Evolutionary conservation across 2,113 vertebrate genomes (phyloP).

Genomic region (Petroica traversi): DNA sequence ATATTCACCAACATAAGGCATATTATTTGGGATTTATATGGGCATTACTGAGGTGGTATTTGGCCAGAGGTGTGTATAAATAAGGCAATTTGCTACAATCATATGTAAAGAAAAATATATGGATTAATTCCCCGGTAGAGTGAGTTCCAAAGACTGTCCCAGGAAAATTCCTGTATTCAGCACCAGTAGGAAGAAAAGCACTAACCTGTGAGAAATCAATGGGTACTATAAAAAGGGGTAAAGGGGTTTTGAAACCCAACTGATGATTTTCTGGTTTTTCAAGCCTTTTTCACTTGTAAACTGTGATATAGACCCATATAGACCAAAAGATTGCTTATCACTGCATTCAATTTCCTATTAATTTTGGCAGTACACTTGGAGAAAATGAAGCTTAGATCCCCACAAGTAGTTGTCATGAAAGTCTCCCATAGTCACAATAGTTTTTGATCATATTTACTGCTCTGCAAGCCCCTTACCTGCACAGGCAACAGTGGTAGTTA

Average conservation of each 20-base stretch:
- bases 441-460: neutral
- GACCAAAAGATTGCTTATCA: neutral
- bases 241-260: neutral
- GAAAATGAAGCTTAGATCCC: neutral
- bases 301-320: neutral
- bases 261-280: neutral
- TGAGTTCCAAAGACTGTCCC: neutral
- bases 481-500: neutral
- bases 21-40: neutral
- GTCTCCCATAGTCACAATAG: neutral
- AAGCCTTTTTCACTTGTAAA: neutral
- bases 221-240: neutral
- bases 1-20: neutral
- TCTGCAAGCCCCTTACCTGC: neutral
- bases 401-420: neutral
- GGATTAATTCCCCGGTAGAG: neutral
- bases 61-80: neutral
- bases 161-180: neutral
- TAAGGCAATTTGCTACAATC: neutral
- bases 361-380: neutral
- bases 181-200: neutral
- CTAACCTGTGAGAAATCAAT: neutral
- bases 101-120: neutral
- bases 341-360: neutral
- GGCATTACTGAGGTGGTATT: neutral